Percentiles rank a stretch among this genome's conserved stretches.
These are phyloP conservation scores for Tragopan temminckii DNA, from an alignment of 2,797 vertebrate species.

Conservation along the genomic window DNA sequence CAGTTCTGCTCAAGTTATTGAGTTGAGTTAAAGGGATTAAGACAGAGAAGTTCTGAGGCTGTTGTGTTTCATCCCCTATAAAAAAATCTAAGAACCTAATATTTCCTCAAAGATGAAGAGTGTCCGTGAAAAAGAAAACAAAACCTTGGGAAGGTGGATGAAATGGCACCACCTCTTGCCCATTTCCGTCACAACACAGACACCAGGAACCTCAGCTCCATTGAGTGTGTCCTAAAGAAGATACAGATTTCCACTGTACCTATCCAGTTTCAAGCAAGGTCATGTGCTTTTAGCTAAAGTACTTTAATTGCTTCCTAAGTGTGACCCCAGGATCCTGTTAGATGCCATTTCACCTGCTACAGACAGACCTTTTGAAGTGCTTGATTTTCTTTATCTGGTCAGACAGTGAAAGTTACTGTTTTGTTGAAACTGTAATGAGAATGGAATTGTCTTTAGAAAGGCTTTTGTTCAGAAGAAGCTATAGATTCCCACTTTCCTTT, in stretches of 20 bases:
- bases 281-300: neutral
- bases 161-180: neutral
- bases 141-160: neutral
- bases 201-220: neutral
- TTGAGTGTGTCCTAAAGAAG: rapidly evolving
- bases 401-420: constrained; percentile 24
- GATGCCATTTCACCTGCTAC: neutral
- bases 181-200: neutral
- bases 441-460: constrained; percentile 25
- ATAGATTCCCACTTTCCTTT: constrained; percentile 14
- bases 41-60: neutral
- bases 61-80: neutral
- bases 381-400: neutral
- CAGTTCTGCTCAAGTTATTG: neutral
- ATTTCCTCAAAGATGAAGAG: neutral
- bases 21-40: constrained; percentile 2
- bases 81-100: neutral
- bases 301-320: neutral
- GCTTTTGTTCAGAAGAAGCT: constrained; percentile 16
- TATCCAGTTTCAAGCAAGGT: neutral
- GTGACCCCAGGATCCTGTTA: neutral
- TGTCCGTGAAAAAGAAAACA: neutral
- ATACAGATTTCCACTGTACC: rapidly evolving
- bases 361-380: neutral
- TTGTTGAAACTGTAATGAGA: constrained; percentile 31